These are phyloP conservation scores for Zalophus californianus DNA, from an alignment of 2,797 vertebrate genomes.

Conservation along the genomic window DNA sequence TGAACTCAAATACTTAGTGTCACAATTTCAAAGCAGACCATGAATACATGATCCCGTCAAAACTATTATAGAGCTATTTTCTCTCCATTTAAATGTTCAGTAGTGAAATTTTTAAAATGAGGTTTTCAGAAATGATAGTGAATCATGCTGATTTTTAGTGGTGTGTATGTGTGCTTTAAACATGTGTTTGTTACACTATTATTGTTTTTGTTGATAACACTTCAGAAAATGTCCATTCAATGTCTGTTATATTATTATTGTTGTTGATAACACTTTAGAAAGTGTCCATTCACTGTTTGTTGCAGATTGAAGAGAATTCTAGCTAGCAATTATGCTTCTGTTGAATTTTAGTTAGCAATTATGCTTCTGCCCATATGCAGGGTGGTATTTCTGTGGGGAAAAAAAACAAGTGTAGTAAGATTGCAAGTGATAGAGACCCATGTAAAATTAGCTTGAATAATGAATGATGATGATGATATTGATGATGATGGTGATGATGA, in stretches of 20 bases:
- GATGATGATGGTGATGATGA: neutral
- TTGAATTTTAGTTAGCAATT: neutral
- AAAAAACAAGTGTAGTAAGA: neutral
- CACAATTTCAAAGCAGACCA: constrained; percentile 39
- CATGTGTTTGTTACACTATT: neutral
- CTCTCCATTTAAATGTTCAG: neutral
- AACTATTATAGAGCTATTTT: neutral
- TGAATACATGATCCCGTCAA: neutral
- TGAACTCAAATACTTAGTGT: constrained; percentile 46
- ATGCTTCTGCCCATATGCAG: neutral
- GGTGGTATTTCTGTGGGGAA: neutral
- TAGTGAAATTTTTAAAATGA: neutral
- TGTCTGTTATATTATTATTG: neutral
- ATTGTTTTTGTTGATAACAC: neutral
- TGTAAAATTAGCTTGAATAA: neutral
- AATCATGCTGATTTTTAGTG: neutral
- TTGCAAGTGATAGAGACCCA: neutral
- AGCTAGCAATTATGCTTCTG: neutral
- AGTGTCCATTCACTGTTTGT: neutral
- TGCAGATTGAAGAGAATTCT: neutral
- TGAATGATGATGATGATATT: neutral
- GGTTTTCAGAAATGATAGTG: neutral
- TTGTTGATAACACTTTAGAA: constrained; percentile 26
- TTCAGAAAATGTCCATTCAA: neutral
- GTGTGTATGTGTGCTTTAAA: neutral